phyloP scores from a whole-genome alignment of 2,797 vertebrate species.

The Hafferia zeledoni region DNA sequence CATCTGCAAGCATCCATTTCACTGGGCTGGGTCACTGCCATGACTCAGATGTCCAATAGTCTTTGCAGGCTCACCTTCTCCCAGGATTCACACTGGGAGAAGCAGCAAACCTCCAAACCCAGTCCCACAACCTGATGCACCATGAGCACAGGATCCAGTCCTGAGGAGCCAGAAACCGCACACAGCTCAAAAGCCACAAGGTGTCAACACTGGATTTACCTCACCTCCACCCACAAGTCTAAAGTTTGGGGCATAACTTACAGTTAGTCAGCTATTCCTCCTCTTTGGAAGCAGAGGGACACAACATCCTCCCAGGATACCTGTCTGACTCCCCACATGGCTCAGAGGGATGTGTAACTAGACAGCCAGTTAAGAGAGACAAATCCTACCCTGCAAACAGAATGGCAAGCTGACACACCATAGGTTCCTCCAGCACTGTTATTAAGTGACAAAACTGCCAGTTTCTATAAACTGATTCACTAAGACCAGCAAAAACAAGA shows the following conservation, averaged over 20 bases:
- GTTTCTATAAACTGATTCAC: not conserved
- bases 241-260: not conserved
- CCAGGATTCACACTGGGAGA: not conserved
- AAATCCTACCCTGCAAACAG: not conserved
- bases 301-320: not conserved
- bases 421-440: not conserved
- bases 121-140: not conserved
- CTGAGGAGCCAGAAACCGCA: not conserved
- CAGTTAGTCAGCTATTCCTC: not conserved
- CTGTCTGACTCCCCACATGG: not conserved
- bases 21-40: not conserved
- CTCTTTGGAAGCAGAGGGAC: not conserved
- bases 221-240: not conserved
- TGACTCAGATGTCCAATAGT: not conserved
- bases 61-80: not conserved
- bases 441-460: not conserved
- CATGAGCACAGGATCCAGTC: not conserved
- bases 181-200: not conserved
- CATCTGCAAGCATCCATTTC: not conserved
- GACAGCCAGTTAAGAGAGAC: not conserved
- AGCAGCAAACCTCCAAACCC: not conserved
- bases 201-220: not conserved
- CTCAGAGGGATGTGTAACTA: not conserved
- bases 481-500: not conserved
- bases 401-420: not conserved